Evolutionary conservation across 2,797 vertebrate genomes (phyloP), one percentile per base, ranked within the genome.

Genomic region (Scolopax rusticola): DNA sequence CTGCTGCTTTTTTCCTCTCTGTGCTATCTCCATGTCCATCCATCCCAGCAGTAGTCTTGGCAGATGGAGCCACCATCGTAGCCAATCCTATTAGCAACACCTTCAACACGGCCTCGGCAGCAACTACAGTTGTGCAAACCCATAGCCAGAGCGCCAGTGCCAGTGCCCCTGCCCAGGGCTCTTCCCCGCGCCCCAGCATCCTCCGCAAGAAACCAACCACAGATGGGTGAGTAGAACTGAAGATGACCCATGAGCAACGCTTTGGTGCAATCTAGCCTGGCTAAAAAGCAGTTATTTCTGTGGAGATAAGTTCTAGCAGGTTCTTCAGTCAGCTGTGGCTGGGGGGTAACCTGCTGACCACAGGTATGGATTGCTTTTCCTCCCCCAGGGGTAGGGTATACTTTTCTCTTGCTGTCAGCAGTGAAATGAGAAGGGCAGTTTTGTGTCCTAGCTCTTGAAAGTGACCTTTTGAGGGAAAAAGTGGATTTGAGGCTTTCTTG

Each of bases 181-280:
- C 99, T 8, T 99, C 99, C 43, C 99, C 99, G 0, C 98, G 99
- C 86, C 99, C 99, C 4, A 99, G 99, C 97, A 99, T 99, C 96
- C 99, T 99, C 18, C 99, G 99, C 74, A 99, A 99, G 98, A 99
- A 99, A 64, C 99, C 99, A 12, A 95, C 99, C 84, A 98, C 98
- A 5, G 99, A 99, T 86, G 98, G 99, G 99, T 99, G 94, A 99
- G 98, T 97, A 67, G 41, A 28, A 4, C 13, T 40, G 30, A 27
- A 45, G n/a, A 15, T 80, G 50, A 54, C 38, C 1, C 3, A 3
- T 8, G 41, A 78, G 9, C 15, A 68, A 32, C 28, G 9, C 12
- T 70, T 32, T 11, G 8, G 7, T 24, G 59, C 24, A 13, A 0
- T 21, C 38, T 60, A 15, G 48, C 45, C 82, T 3, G 1, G 86